These are phyloP conservation scores for Dryobates pubescens DNA, from an alignment of 2,797 vertebrate genomes.

Conservation along the genomic window DNA sequence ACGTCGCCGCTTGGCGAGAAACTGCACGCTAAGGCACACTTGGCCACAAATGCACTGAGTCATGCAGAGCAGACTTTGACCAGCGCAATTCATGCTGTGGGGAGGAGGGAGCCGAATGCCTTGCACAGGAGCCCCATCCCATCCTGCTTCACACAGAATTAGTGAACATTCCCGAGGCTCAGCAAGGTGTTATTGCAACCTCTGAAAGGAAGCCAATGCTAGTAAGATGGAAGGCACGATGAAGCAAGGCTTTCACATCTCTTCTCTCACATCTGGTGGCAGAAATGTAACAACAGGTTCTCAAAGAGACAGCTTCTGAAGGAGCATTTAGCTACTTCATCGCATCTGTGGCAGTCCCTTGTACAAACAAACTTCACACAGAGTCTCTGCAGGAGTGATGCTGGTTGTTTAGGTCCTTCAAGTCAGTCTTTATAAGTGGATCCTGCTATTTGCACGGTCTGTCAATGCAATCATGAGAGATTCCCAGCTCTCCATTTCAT, in stretches of 20 bases:
- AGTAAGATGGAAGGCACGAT: background rate
- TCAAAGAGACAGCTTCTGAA: background rate
- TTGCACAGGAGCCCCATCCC: background rate
- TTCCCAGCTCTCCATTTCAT: constrained; percentile 22
- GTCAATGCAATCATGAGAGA: constrained; percentile 33
- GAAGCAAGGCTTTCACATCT: background rate
- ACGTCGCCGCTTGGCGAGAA: background rate
- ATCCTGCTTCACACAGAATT: background rate
- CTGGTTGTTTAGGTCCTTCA: background rate
- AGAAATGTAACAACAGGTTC: background rate
- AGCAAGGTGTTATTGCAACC: background rate
- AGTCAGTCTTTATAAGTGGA: background rate
- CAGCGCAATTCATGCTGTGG: background rate
- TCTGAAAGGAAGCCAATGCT: background rate
- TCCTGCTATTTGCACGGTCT: constrained; percentile 3
- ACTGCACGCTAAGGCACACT: background rate
- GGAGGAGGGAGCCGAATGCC: background rate
- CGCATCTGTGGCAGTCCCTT: background rate
- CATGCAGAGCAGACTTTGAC: background rate
- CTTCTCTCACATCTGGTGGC: background rate
- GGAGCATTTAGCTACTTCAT: background rate
- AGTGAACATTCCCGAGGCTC: background rate
- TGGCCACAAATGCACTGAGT: constrained; percentile 24
- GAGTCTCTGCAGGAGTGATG: background rate
- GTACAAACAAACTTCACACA: background rate